phyloP scores from a whole-genome alignment of 1,140 invertebrate species.

The Branchinecta lindahli region DNA sequence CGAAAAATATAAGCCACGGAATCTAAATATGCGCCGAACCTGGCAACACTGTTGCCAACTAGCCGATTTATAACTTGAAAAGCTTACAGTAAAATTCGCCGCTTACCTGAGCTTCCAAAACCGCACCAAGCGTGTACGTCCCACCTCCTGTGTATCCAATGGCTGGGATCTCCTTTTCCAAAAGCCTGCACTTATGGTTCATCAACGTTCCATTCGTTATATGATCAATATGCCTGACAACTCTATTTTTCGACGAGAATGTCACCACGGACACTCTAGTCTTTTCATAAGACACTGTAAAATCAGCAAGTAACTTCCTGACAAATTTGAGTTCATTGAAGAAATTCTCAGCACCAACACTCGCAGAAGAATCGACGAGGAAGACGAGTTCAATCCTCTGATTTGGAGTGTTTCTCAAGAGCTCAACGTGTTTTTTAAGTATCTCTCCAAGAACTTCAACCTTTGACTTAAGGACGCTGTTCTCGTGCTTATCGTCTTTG shows the following conservation, averaged over 20 bases:
- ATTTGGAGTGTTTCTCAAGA: conserved; percentile 26
- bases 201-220: conserved; percentile 27
- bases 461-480: conserved; percentile 34
- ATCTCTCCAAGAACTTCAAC: conserved; percentile 39
- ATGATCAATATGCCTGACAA: conserved; percentile 45
- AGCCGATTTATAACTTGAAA: background rate
- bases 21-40: background rate
- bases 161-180: conserved; percentile 42
- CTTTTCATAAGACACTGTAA: conserved; percentile 44
- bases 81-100: background rate
- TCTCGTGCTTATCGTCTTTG: conserved; percentile 26
- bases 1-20: too few relatives aligned
- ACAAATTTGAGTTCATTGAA: conserved; percentile 51
- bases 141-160: conserved; percentile 48
- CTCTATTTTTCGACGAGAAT: conserved; percentile 43
- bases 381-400: conserved; percentile 47
- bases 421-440: conserved; percentile 38
- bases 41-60: background rate
- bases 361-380: conserved; percentile 49
- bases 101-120: conserved; percentile 44
- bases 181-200: conserved; percentile 45
- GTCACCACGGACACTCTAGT: conserved; percentile 48
- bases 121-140: conserved; percentile 49
- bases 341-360: conserved; percentile 48
- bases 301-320: conserved; percentile 49